These are phyloP conservation scores for Bufo gargarizans DNA, from an alignment of 2,113 vertebrate genomes.

Conservation along the genomic window DNA sequence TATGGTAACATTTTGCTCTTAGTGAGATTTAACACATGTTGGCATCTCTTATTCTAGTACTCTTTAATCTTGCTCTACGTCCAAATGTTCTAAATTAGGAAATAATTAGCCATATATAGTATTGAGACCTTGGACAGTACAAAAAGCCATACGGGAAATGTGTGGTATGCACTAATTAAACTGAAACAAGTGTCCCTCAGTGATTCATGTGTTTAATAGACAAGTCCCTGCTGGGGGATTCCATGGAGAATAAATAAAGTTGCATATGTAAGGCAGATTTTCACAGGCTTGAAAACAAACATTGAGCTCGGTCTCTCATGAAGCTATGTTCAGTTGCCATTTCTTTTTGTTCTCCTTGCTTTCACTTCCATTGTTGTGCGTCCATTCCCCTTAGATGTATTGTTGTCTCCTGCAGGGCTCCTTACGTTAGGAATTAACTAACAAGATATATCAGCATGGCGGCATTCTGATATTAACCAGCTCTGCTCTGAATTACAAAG, in stretches of 20 bases:
- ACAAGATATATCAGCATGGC: conserved; percentile 47
- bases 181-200: background rate
- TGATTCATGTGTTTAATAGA: conserved; percentile 18
- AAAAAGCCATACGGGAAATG: background rate
- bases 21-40: no score
- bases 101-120: background rate
- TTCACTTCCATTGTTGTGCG: conserved; percentile 46
- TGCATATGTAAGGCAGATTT: conserved; percentile 16
- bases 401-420: conserved; percentile 32
- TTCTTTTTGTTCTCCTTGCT: conserved; percentile 29
- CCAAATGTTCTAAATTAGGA: no score
- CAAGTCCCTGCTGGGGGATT: conserved; percentile 43
- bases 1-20: no score
- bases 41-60: no score
- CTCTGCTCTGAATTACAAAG: conserved; percentile 48
- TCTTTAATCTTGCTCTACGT: no score
- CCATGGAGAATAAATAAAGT: conserved; percentile 45
- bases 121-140: background rate
- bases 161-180: background rate
- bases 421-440: conserved; percentile 54
- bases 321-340: conserved; percentile 37
- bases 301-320: conserved; percentile 4
- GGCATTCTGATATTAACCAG: conserved; percentile 53
- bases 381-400: conserved; percentile 30
- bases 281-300: conserved; percentile 43